phyloP scores from a whole-genome alignment of 2,113 vertebrate species.

The Oreochromis aureus region DNA sequence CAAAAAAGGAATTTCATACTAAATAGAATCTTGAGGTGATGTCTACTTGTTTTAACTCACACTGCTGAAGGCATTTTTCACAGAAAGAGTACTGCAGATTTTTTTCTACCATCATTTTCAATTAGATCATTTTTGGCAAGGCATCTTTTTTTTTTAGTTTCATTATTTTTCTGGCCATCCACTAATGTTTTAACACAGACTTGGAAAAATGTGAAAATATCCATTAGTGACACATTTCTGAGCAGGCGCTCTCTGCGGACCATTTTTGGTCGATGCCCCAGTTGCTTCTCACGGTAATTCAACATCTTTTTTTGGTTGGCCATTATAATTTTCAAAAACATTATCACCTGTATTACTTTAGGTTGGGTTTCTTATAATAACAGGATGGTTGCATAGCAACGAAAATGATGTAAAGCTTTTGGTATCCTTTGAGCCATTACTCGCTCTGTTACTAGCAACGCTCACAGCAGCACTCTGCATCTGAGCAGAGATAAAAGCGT shows the following conservation, averaged over 20 bases:
- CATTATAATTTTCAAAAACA: background rate
- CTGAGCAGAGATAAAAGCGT: conserved; percentile 24
- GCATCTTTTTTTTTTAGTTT: background rate
- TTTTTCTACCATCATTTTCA: background rate
- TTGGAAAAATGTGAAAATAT: background rate
- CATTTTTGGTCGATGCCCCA: background rate
- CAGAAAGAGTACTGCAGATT: background rate
- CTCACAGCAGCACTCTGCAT: conserved; percentile 4
- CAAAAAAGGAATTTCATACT: background rate
- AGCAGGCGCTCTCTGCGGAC: background rate
- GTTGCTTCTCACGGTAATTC: background rate
- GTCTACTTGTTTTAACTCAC: background rate
- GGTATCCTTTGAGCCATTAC: conserved; percentile 3
- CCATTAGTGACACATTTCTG: background rate
- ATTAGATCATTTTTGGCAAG: background rate
- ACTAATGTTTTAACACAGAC: background rate
- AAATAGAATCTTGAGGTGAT: background rate
- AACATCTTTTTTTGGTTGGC: background rate
- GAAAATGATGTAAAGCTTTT: background rate
- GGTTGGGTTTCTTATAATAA: background rate
- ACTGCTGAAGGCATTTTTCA: background rate
- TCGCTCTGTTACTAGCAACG: background rate
- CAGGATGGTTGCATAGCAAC: conserved; percentile 17
- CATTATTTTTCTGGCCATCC: background rate
- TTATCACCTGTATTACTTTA: background rate